Base-by-base conservation (phyloP, 1,140 invertebrate genomes). In the Drosophila dunni region DNA sequence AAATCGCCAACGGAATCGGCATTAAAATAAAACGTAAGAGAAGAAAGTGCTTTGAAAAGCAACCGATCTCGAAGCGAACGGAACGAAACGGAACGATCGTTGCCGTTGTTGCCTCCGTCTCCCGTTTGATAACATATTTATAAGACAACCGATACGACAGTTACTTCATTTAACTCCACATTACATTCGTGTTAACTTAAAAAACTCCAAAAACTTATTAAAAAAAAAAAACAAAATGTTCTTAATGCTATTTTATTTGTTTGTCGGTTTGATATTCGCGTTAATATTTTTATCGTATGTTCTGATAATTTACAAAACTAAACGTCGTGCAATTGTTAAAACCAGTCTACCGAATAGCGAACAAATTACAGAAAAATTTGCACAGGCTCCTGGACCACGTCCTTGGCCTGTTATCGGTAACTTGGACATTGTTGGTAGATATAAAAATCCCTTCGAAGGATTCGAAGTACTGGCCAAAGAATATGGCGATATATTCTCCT, bases 401-500 rank as follows among this genome's bases (percentile, higher is more conserved):
- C 94, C 95, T 5, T 94, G 94, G 92, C 96, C 96, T 0, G 65
- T 97, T 8, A 93, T 97, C 45, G 97, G 96, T 4, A 95, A 94
- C 83, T 92, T 97, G 51, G 94, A 96, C 90, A 93, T 95, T 29
- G 91, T 97, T 24, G 94, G 94, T 1, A 93, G 94, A 46, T 93
- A 94, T 68, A 93, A 94, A 3, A 88, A 88, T 54, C 96, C 96
- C 0, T 97, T 97, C 79, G 93, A 95, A 62, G 95, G 94, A 1
- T 96, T 97, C 79, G 95, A 95, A 0, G 94, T 93, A 4, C 86
- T 97, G 24, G 93, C 95, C 3, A 94, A 95, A 77, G 83, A 94
- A 29, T 97, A 96, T 84, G 97, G 97, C 1, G 95, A 96, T 58
- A 95, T 97, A 42, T 97, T 95, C 91, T 94, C 94, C 44, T 93